Evolutionary conservation across 2,113 vertebrate species (phyloP), one percentile per base, ranked within the genome.

Genomic region (Camelus bactrianus): DNA sequence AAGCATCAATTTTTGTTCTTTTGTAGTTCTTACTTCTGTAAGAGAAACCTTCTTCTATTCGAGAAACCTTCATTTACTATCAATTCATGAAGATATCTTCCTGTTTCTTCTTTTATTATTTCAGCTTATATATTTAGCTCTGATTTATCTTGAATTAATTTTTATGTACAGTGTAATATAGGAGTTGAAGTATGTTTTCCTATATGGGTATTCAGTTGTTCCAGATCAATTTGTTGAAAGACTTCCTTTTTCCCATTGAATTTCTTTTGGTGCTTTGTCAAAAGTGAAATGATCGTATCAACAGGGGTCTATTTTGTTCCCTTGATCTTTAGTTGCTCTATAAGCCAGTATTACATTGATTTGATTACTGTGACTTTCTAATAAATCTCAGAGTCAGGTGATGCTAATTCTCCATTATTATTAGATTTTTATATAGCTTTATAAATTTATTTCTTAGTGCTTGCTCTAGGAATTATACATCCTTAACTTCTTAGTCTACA

Each of bases 51-150:
- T 42, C 38, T 35, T 6, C 73, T 89, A 75, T 20, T 20, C n/a
- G 54, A 70, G 52, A 89, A 77, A 70, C 16, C 12, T 58, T 56
- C 26, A 50, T 70, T 83, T 84, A 77, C 6, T 20, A 54, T 38
- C 42, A 89, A 42, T 26, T 83, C 52, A 93, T 70, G 52, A 89
- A 89, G 42, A 70, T 30, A 73, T 60, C 84, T 89, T 82, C 28
- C 42, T 75, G 38, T 87, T 92, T 73, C 17, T 70, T 60, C 50
- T 70, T 93, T 48, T n/a, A 89, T 64, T 72, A 22, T 77, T 76
- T 89, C 62, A 69, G 24, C 26, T 83, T 82, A 70, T 62, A 30
- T 19, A 46, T 30, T 77, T 77, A 89, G 38, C 38, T 48, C 15
- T 46, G 26, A 70, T 77, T 77, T 84, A 69, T 60, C 26, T 56